These are phyloP conservation scores for Pectinophora gossypiella DNA, from an alignment of 1,140 invertebrate genomes.

Conservation along the genomic window DNA sequence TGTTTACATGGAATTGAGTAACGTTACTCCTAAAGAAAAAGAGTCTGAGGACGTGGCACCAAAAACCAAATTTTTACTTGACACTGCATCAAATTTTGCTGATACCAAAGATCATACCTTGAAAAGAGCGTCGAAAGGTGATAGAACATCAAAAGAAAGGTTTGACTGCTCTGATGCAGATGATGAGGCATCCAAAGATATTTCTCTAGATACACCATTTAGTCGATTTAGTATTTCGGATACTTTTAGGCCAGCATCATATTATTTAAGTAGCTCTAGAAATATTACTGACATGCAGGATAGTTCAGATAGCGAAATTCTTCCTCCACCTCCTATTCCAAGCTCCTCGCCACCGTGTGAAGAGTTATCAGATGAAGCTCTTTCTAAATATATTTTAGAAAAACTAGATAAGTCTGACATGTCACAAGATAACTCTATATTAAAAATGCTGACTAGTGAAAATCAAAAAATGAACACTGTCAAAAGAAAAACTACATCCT, in stretches of 20 bases:
- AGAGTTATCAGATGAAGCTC: conserved; percentile 72
- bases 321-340: conserved; percentile 88
- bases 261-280: conserved; percentile 83
- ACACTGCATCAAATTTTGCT: conserved; percentile 62
- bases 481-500: conserved; percentile 67
- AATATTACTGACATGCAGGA: conserved; percentile 82
- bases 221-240: conserved; percentile 88
- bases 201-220: conserved; percentile 57
- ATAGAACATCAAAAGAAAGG: conserved; percentile 64
- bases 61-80: conserved; percentile 27
- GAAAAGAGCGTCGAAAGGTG: conserved; percentile 46
- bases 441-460: conserved; percentile 67
- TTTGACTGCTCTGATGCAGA: conserved; percentile 89
- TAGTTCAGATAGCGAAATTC: conserved; percentile 88
- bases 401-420: conserved; percentile 67
- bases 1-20: conserved; percentile 87
- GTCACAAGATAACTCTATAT: conserved; percentile 63
- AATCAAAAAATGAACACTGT: conserved; percentile 63
- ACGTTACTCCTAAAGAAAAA: conserved; percentile 40
- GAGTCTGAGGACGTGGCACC: conserved; percentile 18
- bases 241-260: conserved; percentile 90
- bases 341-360: conserved; percentile 83
- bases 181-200: conserved; percentile 88
- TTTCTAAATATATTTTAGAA: conserved; percentile 66
- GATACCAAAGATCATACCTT: conserved; percentile 59